Conservation (phyloP, 2,797 vertebrate species). For the Fratercula arctica region DNA sequence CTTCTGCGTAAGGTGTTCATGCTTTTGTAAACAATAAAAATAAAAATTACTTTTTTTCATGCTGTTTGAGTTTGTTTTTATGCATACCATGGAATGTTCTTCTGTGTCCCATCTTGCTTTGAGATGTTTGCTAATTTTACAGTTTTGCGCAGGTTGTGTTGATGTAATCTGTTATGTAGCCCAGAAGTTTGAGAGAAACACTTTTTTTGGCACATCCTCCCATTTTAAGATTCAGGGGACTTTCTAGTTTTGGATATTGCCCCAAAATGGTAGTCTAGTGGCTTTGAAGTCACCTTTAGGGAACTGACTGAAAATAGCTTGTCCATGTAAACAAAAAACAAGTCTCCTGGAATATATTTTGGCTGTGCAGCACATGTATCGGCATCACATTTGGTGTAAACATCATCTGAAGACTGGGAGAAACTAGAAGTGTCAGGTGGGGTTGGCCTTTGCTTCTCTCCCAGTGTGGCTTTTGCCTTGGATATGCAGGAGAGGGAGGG, state of each 20-base stretch:
- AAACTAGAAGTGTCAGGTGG: not conserved
- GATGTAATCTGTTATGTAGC: not conserved
- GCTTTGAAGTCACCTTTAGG: not conserved
- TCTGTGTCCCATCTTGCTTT: not conserved
- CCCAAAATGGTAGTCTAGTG: not conserved
- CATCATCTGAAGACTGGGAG: not conserved
- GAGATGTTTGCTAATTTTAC: not conserved
- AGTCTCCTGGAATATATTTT: not conserved
- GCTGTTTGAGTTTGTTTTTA: conserved; percentile 38
- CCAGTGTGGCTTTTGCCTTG: not conserved
- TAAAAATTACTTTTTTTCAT: conserved; percentile 64
- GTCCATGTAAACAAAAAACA: not conserved
- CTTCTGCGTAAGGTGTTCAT: conserved; percentile 59
- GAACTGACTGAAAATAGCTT: not conserved
- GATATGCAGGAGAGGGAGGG: not conserved
- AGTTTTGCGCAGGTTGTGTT: not conserved
- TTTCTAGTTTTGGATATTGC: not conserved
- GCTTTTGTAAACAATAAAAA: conserved; percentile 66
- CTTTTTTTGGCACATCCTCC: not conserved
- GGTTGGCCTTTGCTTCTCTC: not conserved
- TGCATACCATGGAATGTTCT: not conserved
- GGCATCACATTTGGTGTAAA: not conserved
- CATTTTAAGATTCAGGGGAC: not conserved
- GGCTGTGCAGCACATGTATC: not conserved
- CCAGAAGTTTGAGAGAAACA: not conserved